Evolutionary conservation across 1,140 invertebrate genomes (phyloP).

Genomic region (Dufourea novaeangliae): DNA sequence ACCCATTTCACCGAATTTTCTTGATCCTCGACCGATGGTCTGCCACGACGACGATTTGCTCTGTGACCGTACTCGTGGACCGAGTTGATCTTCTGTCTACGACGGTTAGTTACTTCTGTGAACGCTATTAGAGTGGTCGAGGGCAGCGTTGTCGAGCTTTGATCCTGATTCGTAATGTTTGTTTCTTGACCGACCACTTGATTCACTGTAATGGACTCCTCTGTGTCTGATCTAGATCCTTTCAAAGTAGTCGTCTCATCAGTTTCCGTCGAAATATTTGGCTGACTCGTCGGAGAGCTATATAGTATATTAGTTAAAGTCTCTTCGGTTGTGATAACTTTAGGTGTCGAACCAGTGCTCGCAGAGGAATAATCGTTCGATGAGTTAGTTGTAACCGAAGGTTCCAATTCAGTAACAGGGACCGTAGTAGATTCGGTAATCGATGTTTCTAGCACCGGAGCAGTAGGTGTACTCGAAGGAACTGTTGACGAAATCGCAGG

Average conservation of each 20-base stretch:
- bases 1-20: not conserved
- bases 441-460: not conserved
- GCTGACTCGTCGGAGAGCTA: too few species aligned
- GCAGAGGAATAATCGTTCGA: not conserved
- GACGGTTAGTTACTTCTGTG: not conserved
- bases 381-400: not conserved
- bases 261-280: not conserved
- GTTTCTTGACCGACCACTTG: too few species aligned
- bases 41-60: not conserved
- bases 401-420: not conserved
- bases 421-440: not conserved
- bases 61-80: slow-evolving; percentile 4
- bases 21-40: not conserved
- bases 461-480: too few species aligned
- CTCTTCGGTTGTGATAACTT: not conserved
- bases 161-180: too few species aligned
- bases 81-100: not conserved
- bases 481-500: too few species aligned
- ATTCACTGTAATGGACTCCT: not conserved
- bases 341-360: not conserved
- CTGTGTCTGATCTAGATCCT: not conserved
- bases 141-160: not conserved
- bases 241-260: not conserved
- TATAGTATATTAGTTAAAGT: too few species aligned
- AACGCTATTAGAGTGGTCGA: not conserved